Evolutionary conservation across 2,113 vertebrate genomes (phyloP), one percentile per base, ranked within the genome.

Genomic region (Pteropus alecto): DNA sequence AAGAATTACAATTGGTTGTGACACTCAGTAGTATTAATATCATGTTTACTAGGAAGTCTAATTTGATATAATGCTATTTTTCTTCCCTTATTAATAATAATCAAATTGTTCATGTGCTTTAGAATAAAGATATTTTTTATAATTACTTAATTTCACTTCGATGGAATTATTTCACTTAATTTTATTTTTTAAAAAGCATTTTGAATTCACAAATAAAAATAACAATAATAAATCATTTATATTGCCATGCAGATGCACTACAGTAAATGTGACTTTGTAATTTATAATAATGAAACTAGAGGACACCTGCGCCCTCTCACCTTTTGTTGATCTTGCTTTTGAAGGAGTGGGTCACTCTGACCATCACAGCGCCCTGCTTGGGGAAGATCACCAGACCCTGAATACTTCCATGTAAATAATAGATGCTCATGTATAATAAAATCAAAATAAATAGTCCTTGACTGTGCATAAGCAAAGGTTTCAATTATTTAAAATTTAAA

Each of bases 21-120:
- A 60, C 86, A 56, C 22, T 58, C 70, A 95, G n/a, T 30, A 81
- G 56, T 28, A 82, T 85, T 86, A 87, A 86, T 56, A 26, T 26
- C 7, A 46, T n/a, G 11, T 35, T 95, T 95, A 60, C 28, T 76
- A 76, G 38, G 84, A 73, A 5, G 68, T 35, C 38, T 48, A 48
- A 82, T 38, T 12, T 93, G 68, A 33, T 60, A 48, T 14, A 76
- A 76, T 74, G 16, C 5, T 82, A 74, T 16, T 63, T 16, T 56
- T 87, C 21, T 65, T 22, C 14, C 6, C 5, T 61, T 77, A 83
- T 86, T 78, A 90, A 82, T 83, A 97, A 79, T 92, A 86, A 93
- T 60, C 12, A 33, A 41, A 18, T 30, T 89, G 14, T 33, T 60
- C 41, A 35, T n/a, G 1, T 71, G 26, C 4, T 94, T 43, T 16